Evolutionary conservation across 2,113 vertebrate genomes (phyloP), one percentile per base, ranked within the genome.

Genomic region (Crotalus horridus): DNA sequence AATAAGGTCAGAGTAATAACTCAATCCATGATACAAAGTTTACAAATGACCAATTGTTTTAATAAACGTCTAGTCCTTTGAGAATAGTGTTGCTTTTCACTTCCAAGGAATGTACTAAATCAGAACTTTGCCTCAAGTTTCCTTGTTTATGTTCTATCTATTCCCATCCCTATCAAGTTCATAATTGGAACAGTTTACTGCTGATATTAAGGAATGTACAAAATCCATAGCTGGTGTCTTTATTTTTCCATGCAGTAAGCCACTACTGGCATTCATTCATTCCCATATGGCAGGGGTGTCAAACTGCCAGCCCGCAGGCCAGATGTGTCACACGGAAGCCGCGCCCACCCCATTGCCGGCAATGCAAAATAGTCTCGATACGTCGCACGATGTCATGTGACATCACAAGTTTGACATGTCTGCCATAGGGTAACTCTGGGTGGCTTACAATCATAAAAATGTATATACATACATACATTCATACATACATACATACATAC

Each of bases 1-100:
- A 96, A 99, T 94, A 98, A 99, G 98, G 99, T 99, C 92, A 95
- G 96, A 94, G 59, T 48, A 56, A 81, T 92, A 24, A 58, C 46
- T 89, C 11, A 54, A 2, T 56, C 11, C 89, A 90, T n/a, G 89
- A 21, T 53, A 4, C n/a, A 91, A 48, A 92, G 12, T 4, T 92
- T 64, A 12, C 88, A 85, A 91, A 53, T 0, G 1, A 23, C 20
- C 53, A 5, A 39, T 58, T 89, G 33, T 92, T 88, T 64, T 43
- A 88, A 87, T 33, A 51, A 58, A 24, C 85, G 4, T 87, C 23
- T 24, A 87, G 13, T 24, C 21, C 13, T 87, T 87, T 51, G 85
- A 51, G 24, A 81, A 9, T 81, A 81, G 33, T 15, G 12, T 81
- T 81, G 23, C 23, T 87, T 87, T 29, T 48, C 23, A 26, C 9